Percentiles rank a stretch among this genome's conserved stretches.
These are phyloP conservation scores for Kryptopterus vitreolus DNA, from an alignment of 2,797 vertebrate genomes.

Conservation along the genomic window DNA sequence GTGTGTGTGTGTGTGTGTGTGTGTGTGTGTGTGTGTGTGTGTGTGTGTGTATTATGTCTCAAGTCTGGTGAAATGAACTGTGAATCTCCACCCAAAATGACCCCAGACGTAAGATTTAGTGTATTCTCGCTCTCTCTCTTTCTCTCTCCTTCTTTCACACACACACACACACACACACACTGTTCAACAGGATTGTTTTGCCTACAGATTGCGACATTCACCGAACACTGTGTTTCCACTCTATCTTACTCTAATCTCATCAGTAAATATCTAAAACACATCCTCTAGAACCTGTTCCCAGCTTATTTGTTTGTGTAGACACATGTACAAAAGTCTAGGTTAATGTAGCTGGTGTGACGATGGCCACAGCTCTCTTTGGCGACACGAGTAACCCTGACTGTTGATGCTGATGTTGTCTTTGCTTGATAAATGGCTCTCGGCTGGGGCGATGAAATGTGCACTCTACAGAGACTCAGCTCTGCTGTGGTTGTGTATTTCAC, in stretches of 20 bases:
- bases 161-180: not conserved
- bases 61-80: not conserved
- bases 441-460: not conserved
- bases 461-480: not conserved
- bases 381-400: not conserved
- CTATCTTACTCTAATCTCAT: not conserved
- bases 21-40: too few relatives aligned
- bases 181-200: not conserved
- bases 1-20: slow-evolving; percentile 14
- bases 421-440: not conserved
- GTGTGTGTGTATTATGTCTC: too few relatives aligned
- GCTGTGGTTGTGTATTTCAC: too few relatives aligned
- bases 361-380: not conserved
- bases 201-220: not conserved
- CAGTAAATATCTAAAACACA: not conserved
- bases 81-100: slow-evolving; percentile 6
- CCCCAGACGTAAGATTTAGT: not conserved
- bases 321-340: not conserved
- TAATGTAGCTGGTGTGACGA: not conserved
- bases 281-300: not conserved
- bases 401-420: not conserved
- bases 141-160: not conserved
- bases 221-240: not conserved
- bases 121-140: not conserved
- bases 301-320: not conserved